phyloP scores from a whole-genome alignment of 1,140 invertebrate genomes.

The Lucilia cuprina region DNA sequence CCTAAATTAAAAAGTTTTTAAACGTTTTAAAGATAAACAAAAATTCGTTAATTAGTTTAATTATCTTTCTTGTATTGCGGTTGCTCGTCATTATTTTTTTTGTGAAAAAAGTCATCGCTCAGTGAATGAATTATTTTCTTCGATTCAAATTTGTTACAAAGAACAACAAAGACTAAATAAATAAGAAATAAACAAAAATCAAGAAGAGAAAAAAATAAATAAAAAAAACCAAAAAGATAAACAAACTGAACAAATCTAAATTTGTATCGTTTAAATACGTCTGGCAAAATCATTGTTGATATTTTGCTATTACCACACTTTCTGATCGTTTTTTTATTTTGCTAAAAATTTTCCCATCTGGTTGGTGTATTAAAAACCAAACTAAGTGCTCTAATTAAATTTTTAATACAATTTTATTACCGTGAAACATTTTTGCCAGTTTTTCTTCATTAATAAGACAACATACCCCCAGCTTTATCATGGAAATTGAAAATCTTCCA shows the following conservation, averaged over 20 bases:
- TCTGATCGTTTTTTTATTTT: not conserved
- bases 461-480: conserved; percentile 34
- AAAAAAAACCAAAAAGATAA: not conserved
- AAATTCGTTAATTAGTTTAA: not conserved
- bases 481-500: conserved; percentile 54
- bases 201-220: not conserved
- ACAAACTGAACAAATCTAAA: not conserved
- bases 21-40: not conserved
- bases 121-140: not conserved
- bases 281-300: not conserved
- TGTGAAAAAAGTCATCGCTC: not conserved
- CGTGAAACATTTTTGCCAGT: not conserved
- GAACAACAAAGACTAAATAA: not conserved
- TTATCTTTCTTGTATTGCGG: not conserved
- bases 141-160: not conserved
- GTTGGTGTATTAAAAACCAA: too few relatives aligned
- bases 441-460: not conserved
- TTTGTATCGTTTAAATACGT: not conserved
- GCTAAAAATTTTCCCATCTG: not conserved
- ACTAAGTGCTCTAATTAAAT: not conserved
- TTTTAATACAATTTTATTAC: not conserved
- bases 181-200: not conserved
- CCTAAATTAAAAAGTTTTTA: not conserved
- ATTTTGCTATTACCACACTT: not conserved
- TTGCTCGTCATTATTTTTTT: not conserved